Conservation (phyloP, 2,888 invertebrate genomes). For the Rhopalosiphum nymphaeae region DNA sequence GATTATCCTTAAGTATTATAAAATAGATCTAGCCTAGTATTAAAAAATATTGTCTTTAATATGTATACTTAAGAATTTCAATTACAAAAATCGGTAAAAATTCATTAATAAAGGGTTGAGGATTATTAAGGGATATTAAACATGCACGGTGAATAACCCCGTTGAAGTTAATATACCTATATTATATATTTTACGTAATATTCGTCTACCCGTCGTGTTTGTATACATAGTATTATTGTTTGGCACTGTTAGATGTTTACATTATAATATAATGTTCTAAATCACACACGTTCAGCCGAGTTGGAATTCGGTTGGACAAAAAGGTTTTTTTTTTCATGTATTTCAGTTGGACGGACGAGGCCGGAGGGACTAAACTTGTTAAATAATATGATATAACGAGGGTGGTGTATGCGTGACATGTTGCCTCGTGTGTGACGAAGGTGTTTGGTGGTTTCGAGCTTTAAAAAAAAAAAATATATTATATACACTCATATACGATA, state of each 20-base stretch:
- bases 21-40: no score
- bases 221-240: background rate
- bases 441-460: background rate
- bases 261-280: conserved; percentile 11
- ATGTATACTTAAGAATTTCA: no score
- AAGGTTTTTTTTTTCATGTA: background rate
- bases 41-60: no score
- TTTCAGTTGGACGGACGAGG: background rate
- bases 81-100: no score
- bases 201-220: background rate
- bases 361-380: conserved; percentile 33
- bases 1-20: no score
- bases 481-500: background rate
- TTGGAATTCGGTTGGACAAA: background rate
- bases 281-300: background rate
- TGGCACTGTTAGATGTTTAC: background rate
- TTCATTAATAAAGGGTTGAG: no score
- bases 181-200: background rate
- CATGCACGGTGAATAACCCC: background rate
- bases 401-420: background rate
- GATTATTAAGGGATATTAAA: no score
- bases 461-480: conserved; percentile 32
- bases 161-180: background rate
- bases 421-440: conserved; percentile 25
- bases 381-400: conserved; percentile 42